A percentile compares a stretch with the other conserved stretches of the same genome.
Conservation (phyloP, 2,113 vertebrate genomes). For the Esox niger region DNA sequence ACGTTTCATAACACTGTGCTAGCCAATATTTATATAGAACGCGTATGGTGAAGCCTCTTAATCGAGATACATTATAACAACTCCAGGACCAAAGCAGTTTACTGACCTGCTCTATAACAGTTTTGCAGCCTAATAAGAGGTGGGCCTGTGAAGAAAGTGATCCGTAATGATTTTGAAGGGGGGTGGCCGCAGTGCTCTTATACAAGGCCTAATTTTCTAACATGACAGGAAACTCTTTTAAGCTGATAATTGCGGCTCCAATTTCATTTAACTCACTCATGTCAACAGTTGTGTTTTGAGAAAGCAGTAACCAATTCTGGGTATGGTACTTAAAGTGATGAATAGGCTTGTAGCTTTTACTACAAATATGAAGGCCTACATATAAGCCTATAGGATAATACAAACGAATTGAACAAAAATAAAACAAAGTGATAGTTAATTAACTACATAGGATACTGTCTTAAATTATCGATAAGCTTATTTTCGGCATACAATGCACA, state of each 20-base stretch:
- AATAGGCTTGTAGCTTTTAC: no score
- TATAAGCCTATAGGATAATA: neutral
- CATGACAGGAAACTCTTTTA: constrained; percentile 78
- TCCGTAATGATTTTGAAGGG: constrained; percentile 68
- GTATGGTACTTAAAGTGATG: constrained; percentile 20
- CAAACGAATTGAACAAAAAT: no score
- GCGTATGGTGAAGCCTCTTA: constrained; percentile 19
- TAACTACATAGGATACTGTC: no score
- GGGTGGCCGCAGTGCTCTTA: constrained; percentile 65
- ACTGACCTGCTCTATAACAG: constrained; percentile 48
- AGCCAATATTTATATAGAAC: constrained; percentile 9
- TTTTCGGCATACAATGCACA: no score
- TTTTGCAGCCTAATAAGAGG: constrained; percentile 55
- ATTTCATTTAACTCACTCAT: constrained; percentile 77
- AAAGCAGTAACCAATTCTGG: constrained; percentile 41
- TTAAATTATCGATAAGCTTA: no score
- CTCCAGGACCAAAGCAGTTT: constrained; percentile 36
- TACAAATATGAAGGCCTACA: no score
- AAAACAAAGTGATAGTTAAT: no score
- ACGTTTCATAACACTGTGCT: constrained; percentile 20
- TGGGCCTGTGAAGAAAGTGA: constrained; percentile 62
- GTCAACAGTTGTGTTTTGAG: constrained; percentile 74
- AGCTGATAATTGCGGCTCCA: constrained; percentile 77
- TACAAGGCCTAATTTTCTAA: constrained; percentile 74
- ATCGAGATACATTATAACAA: constrained; percentile 2